Conservation (phyloP, 2,113 vertebrate species). For the Gambusia affinis region DNA sequence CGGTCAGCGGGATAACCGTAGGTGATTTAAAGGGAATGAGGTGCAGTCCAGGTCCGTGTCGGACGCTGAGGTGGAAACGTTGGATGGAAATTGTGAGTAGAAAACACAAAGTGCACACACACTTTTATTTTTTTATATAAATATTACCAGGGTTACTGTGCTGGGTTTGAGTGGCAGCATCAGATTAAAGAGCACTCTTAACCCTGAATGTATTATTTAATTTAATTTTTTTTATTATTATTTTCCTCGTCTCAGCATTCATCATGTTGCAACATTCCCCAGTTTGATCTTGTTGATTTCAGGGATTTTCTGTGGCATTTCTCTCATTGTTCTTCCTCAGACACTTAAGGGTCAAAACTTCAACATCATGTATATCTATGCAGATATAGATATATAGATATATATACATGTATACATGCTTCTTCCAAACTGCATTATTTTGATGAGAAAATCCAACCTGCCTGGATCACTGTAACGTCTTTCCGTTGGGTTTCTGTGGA, state of each 20-base stretch:
- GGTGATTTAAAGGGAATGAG: slow-evolving; percentile 60
- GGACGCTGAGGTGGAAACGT: slow-evolving; percentile 31
- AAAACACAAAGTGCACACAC: slow-evolving; percentile 19
- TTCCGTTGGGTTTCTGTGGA: neutral
- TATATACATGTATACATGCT: neutral
- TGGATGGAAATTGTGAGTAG: slow-evolving; percentile 3
- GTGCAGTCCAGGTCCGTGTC: slow-evolving; percentile 25
- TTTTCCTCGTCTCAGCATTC: neutral
- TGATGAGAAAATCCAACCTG: slow-evolving; percentile 1
- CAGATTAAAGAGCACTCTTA: slow-evolving; percentile 5
- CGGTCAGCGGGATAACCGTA: slow-evolving; percentile 54
- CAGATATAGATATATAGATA: too few relatives aligned
- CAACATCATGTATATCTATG: too few relatives aligned
- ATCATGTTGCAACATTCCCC: slow-evolving; percentile 33
- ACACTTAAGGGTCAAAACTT: neutral
- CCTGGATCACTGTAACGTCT: slow-evolving; percentile 12
- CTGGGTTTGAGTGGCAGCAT: slow-evolving; percentile 17
- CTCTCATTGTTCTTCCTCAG: neutral
- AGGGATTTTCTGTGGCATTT: slow-evolving; percentile 27
- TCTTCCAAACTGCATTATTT: neutral
- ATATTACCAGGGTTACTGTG: slow-evolving; percentile 12
- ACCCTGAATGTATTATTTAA: neutral
- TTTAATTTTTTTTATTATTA: neutral
- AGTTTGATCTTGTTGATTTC: slow-evolving; percentile 28
- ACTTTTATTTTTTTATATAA: neutral